Conservation (phyloP, 2,888 invertebrate genomes). For the Protonemura montana region DNA sequence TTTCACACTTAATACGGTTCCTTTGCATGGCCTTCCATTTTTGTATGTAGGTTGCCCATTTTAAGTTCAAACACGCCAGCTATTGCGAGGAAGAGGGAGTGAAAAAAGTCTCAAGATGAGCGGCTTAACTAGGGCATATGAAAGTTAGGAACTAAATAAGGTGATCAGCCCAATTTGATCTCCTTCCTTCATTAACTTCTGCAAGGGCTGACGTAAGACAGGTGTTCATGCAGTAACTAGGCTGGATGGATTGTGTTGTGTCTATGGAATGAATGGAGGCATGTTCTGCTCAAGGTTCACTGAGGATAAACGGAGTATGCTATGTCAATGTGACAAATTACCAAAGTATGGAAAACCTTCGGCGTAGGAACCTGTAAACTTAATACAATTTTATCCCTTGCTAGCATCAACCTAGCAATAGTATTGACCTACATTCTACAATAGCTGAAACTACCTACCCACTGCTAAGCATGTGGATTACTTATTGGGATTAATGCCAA, state of each 20-base stretch:
- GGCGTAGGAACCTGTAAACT: too few relatives aligned
- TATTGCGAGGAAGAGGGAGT: neutral
- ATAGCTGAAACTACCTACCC: neutral
- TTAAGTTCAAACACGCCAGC: neutral
- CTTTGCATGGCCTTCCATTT: neutral
- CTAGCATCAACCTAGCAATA: neutral
- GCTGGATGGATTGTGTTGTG: neutral
- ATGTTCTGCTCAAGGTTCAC: too few relatives aligned
- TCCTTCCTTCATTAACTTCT: neutral
- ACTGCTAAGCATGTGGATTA: too few relatives aligned
- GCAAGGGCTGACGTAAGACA: neutral
- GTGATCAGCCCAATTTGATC: neutral
- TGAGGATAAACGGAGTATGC: neutral
- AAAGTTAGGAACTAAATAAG: neutral
- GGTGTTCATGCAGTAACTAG: neutral
- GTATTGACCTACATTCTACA: neutral
- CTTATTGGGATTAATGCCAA: too few relatives aligned
- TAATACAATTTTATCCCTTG: neutral
- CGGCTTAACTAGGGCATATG: neutral
- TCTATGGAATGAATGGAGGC: neutral
- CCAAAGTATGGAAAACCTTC: too few relatives aligned
- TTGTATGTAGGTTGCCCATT: constrained; percentile 7
- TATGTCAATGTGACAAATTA: neutral
- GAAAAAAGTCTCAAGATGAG: neutral
- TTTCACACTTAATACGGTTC: neutral